phyloP scores from a whole-genome alignment of 2,113 vertebrate genomes.

The Puma concolor region DNA sequence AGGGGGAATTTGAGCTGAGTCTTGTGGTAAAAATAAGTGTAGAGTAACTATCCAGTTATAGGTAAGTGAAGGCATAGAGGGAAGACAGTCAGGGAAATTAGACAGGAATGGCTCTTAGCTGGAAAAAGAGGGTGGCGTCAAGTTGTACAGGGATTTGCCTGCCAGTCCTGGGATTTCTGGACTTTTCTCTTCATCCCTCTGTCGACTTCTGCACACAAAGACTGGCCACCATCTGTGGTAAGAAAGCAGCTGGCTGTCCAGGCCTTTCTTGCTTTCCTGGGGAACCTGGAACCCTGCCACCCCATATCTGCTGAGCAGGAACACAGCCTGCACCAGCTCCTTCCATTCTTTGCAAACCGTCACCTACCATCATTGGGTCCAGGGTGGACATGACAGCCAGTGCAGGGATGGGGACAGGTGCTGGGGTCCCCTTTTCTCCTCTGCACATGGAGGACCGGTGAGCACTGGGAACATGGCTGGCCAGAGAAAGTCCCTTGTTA shows the following conservation, averaged over 20 bases:
- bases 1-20: neutral
- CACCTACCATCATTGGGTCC: neutral
- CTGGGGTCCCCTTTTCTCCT: neutral
- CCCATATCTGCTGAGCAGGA: neutral
- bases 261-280: constrained; percentile 3
- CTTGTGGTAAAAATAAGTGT: neutral
- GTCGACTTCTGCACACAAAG: neutral
- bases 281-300: neutral
- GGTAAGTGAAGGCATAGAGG: neutral
- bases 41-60: neutral
- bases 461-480: constrained; percentile 32
- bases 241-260: neutral
- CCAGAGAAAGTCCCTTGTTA: constrained; percentile 63
- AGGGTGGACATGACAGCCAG: neutral
- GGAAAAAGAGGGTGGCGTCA: neutral
- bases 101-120: neutral
- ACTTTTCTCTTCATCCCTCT: neutral
- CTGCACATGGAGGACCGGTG: neutral
- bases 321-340: neutral
- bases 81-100: neutral
- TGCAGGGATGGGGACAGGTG: neutral
- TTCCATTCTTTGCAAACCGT: neutral
- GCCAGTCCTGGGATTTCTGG: neutral
- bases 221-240: neutral
- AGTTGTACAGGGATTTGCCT: neutral